Evolutionary conservation across 2,888 invertebrate genomes (phyloP).

Genomic region (Meteorus cinctellus): DNA sequence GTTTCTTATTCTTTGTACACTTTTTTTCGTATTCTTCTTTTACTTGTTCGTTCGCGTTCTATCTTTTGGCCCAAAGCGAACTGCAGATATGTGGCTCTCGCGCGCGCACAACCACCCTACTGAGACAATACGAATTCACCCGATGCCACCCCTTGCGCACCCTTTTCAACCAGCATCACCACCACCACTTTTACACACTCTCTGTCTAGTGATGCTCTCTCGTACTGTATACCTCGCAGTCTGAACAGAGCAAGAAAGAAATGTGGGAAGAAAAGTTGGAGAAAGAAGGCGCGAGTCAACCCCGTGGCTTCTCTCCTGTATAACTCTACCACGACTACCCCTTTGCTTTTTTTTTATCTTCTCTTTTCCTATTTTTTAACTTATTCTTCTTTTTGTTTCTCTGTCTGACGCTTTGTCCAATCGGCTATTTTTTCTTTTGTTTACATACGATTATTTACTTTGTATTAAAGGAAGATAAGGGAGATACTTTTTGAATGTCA

Average conservation of each 20-base stretch:
- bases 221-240: conserved; percentile 29
- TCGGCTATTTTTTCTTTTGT: neutral
- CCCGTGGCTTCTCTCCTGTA: conserved; percentile 20
- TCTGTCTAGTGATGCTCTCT: conserved; percentile 42
- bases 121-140: conserved; percentile 68
- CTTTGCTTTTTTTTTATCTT: conserved; percentile 40
- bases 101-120: conserved; percentile 65
- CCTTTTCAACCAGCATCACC: conserved; percentile 65
- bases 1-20: conserved; percentile 38
- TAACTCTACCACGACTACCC: conserved; percentile 35
- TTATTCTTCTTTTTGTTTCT: conserved; percentile 45
- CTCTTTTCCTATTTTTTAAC: conserved; percentile 42
- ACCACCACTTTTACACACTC: conserved; percentile 47
- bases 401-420: conserved; percentile 42
- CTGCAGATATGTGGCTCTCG: conserved; percentile 26
- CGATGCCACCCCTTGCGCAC: conserved; percentile 50
- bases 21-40: conserved; percentile 26
- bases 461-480: neutral
- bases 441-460: conserved; percentile 4
- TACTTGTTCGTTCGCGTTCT: conserved; percentile 13
- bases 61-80: conserved; percentile 23
- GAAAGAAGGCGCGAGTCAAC: conserved; percentile 7
- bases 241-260: conserved; percentile 39
- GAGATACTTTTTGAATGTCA: too few species aligned
- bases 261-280: conserved; percentile 19